phyloP scores from a whole-genome alignment of 2,888 invertebrate genomes.

The Torymus texanus region DNA sequence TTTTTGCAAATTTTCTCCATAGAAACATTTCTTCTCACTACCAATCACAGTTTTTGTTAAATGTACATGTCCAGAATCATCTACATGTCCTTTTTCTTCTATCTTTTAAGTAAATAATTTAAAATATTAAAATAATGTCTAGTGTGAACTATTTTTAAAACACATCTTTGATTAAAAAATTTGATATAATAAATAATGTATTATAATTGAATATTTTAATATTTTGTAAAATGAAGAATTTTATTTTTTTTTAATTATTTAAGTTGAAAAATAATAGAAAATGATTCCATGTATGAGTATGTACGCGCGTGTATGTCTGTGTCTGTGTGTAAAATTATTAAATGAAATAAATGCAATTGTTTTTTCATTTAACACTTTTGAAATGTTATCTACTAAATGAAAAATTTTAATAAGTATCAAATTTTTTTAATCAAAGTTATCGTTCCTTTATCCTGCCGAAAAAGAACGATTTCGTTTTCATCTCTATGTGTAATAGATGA shows the following conservation, averaged over 20 bases:
- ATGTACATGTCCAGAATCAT: slow-evolving; percentile 57
- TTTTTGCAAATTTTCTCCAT: background rate
- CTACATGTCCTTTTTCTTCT: slow-evolving; percentile 56
- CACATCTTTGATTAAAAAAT: background rate
- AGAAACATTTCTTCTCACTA: background rate
- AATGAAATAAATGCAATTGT: no score
- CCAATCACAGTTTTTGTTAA: slow-evolving; percentile 51
- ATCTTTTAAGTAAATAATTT: slow-evolving; percentile 54
- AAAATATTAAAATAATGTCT: slow-evolving; percentile 11
- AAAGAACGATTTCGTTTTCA: no score
- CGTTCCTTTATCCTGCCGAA: no score
- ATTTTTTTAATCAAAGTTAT: no score
- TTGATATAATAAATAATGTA: background rate
- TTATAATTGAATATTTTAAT: background rate
- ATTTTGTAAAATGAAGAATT: background rate
- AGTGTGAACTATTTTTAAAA: background rate
- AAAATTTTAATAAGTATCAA: no score
- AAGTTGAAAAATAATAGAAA: background rate
- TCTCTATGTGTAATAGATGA: no score
- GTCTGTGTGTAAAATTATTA: no score
- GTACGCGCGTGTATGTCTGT: background rate
- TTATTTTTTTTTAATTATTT: background rate
- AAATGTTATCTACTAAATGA: no score
- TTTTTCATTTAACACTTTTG: no score
- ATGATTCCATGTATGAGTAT: no score